Conservation (phyloP, 2,113 vertebrate species). For the Camelus bactrianus region DNA sequence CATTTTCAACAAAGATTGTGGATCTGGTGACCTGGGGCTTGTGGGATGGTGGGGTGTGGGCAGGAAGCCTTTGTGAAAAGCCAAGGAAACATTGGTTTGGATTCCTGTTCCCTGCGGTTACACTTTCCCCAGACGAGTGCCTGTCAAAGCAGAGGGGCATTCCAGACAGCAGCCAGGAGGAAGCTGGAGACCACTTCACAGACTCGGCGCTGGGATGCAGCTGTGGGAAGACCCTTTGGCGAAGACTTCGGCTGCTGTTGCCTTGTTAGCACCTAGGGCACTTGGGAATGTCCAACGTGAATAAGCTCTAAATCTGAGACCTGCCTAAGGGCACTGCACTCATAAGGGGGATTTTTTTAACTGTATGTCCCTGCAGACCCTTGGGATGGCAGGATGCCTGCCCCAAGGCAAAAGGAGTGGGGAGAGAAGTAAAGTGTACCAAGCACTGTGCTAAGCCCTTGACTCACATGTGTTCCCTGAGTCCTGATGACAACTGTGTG, state of each 20-base stretch:
- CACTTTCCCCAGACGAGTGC: neutral
- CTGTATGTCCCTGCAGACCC: neutral
- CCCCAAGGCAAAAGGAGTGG: neutral
- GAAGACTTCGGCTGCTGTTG: neutral
- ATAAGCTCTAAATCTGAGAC: constrained; percentile 51
- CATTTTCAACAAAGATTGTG: neutral
- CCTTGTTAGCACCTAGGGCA: constrained; percentile 44
- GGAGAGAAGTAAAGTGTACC: neutral
- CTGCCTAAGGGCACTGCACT: neutral
- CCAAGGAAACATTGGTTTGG: neutral
- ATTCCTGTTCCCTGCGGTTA: neutral
- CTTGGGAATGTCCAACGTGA: constrained; percentile 69
- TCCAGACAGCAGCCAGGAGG: neutral
- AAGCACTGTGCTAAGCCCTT: neutral
- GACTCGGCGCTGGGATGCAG: neutral
- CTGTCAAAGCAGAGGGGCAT: constrained; percentile 3
- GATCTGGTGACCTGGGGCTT: neutral
- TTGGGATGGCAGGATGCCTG: neutral
- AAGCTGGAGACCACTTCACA: neutral
- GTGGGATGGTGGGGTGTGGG: neutral
- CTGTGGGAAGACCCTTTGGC: neutral
- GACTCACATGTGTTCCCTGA: neutral
- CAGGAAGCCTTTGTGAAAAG: neutral
- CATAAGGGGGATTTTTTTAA: neutral
- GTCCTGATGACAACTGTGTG: neutral